These are phyloP conservation scores for Desmophyllum pertusum DNA, from an alignment of 92 coral and sea anemone species.

Conservation along the genomic window DNA sequence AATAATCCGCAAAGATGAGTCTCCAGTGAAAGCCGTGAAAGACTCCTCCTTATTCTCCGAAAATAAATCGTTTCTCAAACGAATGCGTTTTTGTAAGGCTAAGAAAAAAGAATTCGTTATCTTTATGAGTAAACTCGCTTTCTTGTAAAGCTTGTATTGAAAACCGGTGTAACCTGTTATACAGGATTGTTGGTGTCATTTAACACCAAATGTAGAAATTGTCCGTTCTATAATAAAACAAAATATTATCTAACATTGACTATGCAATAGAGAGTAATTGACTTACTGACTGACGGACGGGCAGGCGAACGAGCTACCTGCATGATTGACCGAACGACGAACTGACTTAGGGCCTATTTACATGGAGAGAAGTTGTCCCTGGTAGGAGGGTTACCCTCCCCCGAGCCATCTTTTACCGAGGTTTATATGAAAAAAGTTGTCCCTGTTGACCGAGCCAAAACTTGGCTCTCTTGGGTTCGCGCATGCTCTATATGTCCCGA, in stretches of 20 bases:
- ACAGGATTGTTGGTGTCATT: neutral
- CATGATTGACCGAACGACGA: neutral
- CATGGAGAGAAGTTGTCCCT: no score
- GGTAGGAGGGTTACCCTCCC: no score
- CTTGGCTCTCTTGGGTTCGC: no score
- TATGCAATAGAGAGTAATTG: neutral
- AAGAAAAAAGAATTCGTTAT: neutral
- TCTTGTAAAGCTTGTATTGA: slow-evolving; percentile 10
- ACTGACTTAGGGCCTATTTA: neutral
- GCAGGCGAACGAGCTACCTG: neutral
- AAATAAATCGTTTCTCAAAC: neutral
- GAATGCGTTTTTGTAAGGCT: neutral
- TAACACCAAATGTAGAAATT: neutral
- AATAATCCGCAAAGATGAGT: neutral
- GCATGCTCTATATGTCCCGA: no score
- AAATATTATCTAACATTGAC: neutral
- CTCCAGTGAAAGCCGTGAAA: neutral
- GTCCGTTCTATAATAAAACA: neutral
- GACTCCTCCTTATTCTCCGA: neutral
- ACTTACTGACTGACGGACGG: no score
- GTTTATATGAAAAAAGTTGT: no score
- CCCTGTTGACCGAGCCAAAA: no score
- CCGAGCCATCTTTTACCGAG: no score
- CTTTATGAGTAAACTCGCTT: neutral
- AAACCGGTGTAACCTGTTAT: neutral